Conservation (phyloP, 2,888 invertebrate genomes). For the Hypselothyrea guttata region DNA sequence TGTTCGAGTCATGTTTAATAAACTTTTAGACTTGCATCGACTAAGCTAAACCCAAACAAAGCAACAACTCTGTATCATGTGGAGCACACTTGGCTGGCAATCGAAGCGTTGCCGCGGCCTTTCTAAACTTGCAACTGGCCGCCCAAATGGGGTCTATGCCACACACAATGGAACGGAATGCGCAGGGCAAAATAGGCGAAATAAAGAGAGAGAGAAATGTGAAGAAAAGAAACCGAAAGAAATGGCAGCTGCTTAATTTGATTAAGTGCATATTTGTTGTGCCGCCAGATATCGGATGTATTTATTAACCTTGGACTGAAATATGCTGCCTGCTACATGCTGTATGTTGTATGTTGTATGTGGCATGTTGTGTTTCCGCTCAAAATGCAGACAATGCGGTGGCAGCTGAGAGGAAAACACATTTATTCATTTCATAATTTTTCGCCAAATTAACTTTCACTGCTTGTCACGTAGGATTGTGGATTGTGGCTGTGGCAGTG, state of each 20-base stretch:
- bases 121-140: conserved; percentile 37
- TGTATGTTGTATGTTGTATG: conserved; percentile 1
- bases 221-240: too few species aligned
- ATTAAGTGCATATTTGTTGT: conserved; percentile 47
- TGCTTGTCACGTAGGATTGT: conserved; percentile 68
- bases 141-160: neutral
- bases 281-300: conserved; percentile 44
- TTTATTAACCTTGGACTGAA: conserved; percentile 52
- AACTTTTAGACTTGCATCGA: conserved; percentile 56
- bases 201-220: conserved; percentile 7
- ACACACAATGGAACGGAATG: conserved; percentile 31
- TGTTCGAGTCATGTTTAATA: conserved; percentile 53
- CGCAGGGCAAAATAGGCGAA: conserved; percentile 20
- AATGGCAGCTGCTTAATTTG: conserved; percentile 49
- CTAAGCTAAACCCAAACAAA: conserved; percentile 31
- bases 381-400: conserved; percentile 54
- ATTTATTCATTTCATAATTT: conserved; percentile 66
- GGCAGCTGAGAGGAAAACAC: conserved; percentile 48
- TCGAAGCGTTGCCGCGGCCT: conserved; percentile 22
- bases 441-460: conserved; percentile 74
- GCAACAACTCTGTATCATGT: conserved; percentile 46
- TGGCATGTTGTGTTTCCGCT: conserved; percentile 39
- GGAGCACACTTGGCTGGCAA: conserved; percentile 24
- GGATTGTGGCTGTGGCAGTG: too few species aligned
- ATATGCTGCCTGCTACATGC: conserved; percentile 11